Base-by-base conservation (phyloP, 2,113 vertebrate genomes). In the Panurus biarmicus region DNA sequence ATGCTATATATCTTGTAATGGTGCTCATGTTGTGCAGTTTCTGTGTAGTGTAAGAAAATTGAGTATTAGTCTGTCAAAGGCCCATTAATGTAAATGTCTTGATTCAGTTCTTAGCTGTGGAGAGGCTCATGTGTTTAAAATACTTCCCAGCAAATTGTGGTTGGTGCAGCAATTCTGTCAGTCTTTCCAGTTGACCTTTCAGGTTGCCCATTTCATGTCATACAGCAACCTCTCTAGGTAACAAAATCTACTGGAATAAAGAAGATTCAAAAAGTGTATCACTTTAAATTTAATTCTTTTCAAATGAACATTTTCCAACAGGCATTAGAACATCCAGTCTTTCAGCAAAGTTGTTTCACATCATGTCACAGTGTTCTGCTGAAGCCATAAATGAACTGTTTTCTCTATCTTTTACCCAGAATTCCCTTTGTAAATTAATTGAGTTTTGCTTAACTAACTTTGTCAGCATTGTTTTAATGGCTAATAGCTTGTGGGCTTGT, bases 31-130 rank as follows among this genome's bases (percentile, higher is more conserved):
- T 94, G 73, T 79, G 81, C 69, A 54, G 33, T 85, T 94, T 91
- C 80, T 85, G 25, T 64, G 50, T 78, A 61, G 54, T n/a, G 44
- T 72, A 58, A 91, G 82, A 85, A 85, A 85, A 69, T 7, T 8
- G 38, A 70, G 50, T 73, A 51, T 85, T 83, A 83, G 81, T 90
- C 73, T 87, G 77, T 91, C 85, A 93, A 83, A 96, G 31, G 31
- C 75, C 71, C 56, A 56, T 87, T 97, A 93, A 85, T 81, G 78
- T 89, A 95, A 91, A 65, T 76, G 64, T 74, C 73, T 91, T 80
- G 82, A 92, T 93, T 83, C 91, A 93, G 7, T 85, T 60, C 36
- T 56, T 83, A 62, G 71, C 53, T 54, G 48, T 50, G 24, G 42
- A 76, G 77, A 61, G 57, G 40, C 58, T 84, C 24, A 0, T 36